Base-by-base conservation (phyloP, 2,797 vertebrate species). In the Coreius guichenoti region DNA sequence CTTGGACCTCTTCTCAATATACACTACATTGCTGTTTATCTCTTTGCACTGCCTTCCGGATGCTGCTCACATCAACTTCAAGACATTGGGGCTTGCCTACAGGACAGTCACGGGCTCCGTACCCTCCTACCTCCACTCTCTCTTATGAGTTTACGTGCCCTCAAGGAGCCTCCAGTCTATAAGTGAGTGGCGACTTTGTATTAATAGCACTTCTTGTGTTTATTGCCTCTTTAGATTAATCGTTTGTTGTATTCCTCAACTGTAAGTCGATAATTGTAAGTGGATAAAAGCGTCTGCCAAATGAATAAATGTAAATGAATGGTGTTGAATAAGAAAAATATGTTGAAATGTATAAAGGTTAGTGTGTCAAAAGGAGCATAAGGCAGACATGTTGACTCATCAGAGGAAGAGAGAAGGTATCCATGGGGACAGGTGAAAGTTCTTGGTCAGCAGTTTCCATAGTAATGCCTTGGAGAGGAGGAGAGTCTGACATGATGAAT, bases 371-470 rank as follows among this genome's bases (percentile, higher is more conserved):
- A 78, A 68, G 33, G 17, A 77, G 13, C 36, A n/a, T 26, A 33
- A 70, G 90, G 90, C 91, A 89, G 89, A 90, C 84, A 5, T 67
- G 75, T 91, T 88, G 87, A 89, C 79, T 81, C 67, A 85, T 70
- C 83, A 85, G 51, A 86, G 85, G 82, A 90, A 90, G 93, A 90
- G 91, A 91, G 89, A 68, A 89, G 87, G 43, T 49, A 89, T 91
- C 92, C 90, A 88, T 86, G 83, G 87, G 87, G 88, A 81, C 89
- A 88, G 89, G 90, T 91, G 87, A 92, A 94, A 94, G 89, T 90
- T 92, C 92, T 91, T 92, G 91, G 92, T 95, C 94, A 95, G 95
- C 94, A 89, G 89, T 94, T 95, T 95, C 91, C 92, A 91, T 88
- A 36, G 89, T 79, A 68, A 91, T 92, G 89, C 76, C 73, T 58